Base-by-base conservation (phyloP, 2,797 vertebrate species). In the Picus viridis region DNA sequence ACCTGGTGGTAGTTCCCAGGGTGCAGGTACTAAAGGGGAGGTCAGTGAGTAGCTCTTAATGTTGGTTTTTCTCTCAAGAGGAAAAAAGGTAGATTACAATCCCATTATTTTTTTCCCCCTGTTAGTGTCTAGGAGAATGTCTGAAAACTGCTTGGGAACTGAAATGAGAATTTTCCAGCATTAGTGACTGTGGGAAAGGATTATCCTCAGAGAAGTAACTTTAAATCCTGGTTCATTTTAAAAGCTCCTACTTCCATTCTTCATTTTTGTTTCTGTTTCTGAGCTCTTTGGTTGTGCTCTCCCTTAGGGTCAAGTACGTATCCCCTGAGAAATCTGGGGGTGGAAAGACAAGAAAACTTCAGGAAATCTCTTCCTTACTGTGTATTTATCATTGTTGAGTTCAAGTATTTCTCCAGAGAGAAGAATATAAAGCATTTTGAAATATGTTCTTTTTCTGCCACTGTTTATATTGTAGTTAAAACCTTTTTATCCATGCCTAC, bases 321-420 rank as follows among this genome's bases (percentile, higher is more conserved):
- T 51, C 82, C 89, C 95, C 85, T 96, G 96, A 91, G 95, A 95
- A 95, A 93, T 94, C 41, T 89, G 92, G 77, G 94, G 92, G 89
- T 92, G 93, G 95, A 93, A 74, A 75, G 53, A 72, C 61, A 62
- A 19, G 61, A 78, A 92, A 87, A 80, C 53, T 83, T 94, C 88
- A 94, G 90, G 77, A 95, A 94, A 91, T 86, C 80, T 92, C 89
- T 86, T 94, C 45, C 64, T 92, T 84, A 71, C 23, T 71, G 68
- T 71, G 58, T 82, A 91, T 95, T 87, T 92, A 67, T 89, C 68
- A 56, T 34, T 84, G 74, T 24, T 91, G 85, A 89, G 53, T 41
- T 62, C 49, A 71, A 88, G 71, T 36, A 93, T 82, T 91, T 92
- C 91, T 94, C 90, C 77, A 92, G 91, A 96, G 93, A 89, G 81